A percentile compares a stretch with the other conserved stretches of the same genome.
Evolutionary conservation across 2,797 vertebrate species (phyloP).

Genomic region (Poecilia velifera): DNA sequence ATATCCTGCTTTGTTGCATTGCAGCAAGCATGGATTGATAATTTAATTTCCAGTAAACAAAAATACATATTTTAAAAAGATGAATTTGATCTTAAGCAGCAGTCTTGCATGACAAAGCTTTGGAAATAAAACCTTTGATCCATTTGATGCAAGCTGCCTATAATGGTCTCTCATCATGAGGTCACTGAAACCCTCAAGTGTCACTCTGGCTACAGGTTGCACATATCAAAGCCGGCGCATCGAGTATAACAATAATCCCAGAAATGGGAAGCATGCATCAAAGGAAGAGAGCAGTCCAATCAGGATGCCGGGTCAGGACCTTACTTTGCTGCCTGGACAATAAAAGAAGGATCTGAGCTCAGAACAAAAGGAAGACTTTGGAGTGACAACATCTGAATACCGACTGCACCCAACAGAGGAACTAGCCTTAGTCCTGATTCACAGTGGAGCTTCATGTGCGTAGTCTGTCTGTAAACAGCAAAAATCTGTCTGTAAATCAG

Average conservation of each 20-base stretch:
- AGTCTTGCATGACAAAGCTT: slow-evolving; percentile 27
- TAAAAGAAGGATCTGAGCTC: slow-evolving; percentile 79
- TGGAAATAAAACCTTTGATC: slow-evolving; percentile 22
- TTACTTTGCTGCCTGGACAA: slow-evolving; percentile 70
- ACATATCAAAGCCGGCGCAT: slow-evolving; percentile 79
- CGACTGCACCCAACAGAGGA: slow-evolving; percentile 11
- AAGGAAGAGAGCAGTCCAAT: slow-evolving; percentile 68
- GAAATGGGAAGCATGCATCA: slow-evolving; percentile 61
- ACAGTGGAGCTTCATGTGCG: slow-evolving; percentile 10
- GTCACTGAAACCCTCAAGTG: slow-evolving; percentile 69
- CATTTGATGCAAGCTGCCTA: slow-evolving; percentile 38
- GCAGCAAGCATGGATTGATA: neutral
- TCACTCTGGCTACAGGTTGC: slow-evolving; percentile 67
- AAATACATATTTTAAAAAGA: neutral
- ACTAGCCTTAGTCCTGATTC: slow-evolving; percentile 22
- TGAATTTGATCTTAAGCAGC: neutral
- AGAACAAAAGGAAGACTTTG: slow-evolving; percentile 71
- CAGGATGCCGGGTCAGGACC: slow-evolving; percentile 80
- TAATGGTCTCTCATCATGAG: slow-evolving; percentile 47
- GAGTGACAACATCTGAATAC: slow-evolving; percentile 55
- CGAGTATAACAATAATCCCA: slow-evolving; percentile 76
- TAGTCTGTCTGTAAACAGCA: slow-evolving; percentile 7
- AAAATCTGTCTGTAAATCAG: slow-evolving; percentile 30
- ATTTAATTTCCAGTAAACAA: neutral
- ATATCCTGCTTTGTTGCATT: neutral